These are phyloP conservation scores for Danaus chrysippus DNA, from an alignment of 2,888 invertebrate genomes.

Conservation along the genomic window DNA sequence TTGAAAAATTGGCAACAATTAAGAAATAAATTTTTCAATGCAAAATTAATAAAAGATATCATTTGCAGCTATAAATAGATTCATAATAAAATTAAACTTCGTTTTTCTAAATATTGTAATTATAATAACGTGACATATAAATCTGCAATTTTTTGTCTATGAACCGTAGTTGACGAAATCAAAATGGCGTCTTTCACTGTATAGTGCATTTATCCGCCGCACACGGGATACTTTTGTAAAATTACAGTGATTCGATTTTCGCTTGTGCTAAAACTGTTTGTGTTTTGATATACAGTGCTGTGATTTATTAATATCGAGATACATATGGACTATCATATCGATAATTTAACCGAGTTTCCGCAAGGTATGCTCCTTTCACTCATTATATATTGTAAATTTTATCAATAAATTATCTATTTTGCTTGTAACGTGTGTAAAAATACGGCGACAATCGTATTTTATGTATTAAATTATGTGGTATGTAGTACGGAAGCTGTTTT, in stretches of 20 bases:
- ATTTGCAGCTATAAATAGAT: no score
- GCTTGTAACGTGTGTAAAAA: conserved; percentile 8
- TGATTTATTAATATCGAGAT: conserved; percentile 42
- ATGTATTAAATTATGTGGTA: conserved; percentile 30
- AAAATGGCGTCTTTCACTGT: conserved; percentile 76
- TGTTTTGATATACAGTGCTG: conserved; percentile 58
- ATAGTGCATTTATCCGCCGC: conserved; percentile 70
- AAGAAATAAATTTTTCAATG: no score
- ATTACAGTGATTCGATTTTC: conserved; percentile 52
- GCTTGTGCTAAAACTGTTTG: conserved; percentile 38
- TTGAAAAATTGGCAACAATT: no score
- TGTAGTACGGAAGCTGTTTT: conserved; percentile 53
- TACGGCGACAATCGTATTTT: conserved; percentile 1
- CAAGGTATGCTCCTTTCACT: conserved; percentile 77
- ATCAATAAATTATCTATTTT: conserved; percentile 42
- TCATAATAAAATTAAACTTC: no score
- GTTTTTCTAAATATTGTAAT: background rate
- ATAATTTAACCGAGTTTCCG: conserved; percentile 45
- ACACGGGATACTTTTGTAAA: conserved; percentile 51
- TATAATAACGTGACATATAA: conserved; percentile 20
- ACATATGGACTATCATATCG: conserved; percentile 46
- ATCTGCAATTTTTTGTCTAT: conserved; percentile 52
- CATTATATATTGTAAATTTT: conserved; percentile 58
- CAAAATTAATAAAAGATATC: no score
- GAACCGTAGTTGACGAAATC: conserved; percentile 75